A percentile compares a stretch with the other conserved stretches of the same genome.
Evolutionary conservation across 2,797 vertebrate species (phyloP).

Genomic region (Rhinophrynus dorsalis): DNA sequence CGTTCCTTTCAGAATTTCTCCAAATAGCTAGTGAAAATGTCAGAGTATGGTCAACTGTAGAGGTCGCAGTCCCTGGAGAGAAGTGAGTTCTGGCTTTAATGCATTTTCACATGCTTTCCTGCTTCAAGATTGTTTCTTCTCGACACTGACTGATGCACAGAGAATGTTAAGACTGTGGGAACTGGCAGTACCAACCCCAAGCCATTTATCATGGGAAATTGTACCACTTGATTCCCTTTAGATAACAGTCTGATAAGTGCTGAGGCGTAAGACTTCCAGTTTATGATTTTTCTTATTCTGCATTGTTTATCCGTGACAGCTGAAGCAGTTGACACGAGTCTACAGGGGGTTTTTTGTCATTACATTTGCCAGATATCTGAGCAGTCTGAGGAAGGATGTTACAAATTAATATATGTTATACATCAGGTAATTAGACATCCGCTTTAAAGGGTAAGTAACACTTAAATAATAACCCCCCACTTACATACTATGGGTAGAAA

Average conservation of each 20-base stretch:
- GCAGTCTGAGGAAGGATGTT: too few species aligned
- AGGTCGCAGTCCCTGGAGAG: conserved; percentile 69
- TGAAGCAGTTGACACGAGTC: too few species aligned
- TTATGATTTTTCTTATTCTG: not conserved
- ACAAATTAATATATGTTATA: too few species aligned
- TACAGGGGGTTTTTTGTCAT: too few species aligned
- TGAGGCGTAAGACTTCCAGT: not conserved
- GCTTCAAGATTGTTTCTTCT: conserved; percentile 77
- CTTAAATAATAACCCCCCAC: too few species aligned
- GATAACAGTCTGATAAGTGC: conserved; percentile 37
- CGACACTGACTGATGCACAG: conserved; percentile 77
- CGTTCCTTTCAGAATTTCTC: conserved; percentile 65
- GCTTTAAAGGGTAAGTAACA: too few species aligned
- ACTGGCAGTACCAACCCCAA: conserved; percentile 70
- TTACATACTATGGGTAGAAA: too few species aligned
- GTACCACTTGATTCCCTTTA: conserved; percentile 54
- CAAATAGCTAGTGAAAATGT: conserved; percentile 76
- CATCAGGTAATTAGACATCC: too few species aligned
- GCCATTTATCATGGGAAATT: conserved; percentile 69
- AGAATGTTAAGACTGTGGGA: conserved; percentile 79
- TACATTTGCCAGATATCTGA: too few species aligned
- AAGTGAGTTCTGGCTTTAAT: conserved; percentile 68
- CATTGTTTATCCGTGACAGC: not conserved
- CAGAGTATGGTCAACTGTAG: conserved; percentile 65
- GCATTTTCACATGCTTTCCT: conserved; percentile 80